These are phyloP conservation scores for Hypselothyrea guttata DNA, from an alignment of 2,888 invertebrate genomes.

Conservation along the genomic window DNA sequence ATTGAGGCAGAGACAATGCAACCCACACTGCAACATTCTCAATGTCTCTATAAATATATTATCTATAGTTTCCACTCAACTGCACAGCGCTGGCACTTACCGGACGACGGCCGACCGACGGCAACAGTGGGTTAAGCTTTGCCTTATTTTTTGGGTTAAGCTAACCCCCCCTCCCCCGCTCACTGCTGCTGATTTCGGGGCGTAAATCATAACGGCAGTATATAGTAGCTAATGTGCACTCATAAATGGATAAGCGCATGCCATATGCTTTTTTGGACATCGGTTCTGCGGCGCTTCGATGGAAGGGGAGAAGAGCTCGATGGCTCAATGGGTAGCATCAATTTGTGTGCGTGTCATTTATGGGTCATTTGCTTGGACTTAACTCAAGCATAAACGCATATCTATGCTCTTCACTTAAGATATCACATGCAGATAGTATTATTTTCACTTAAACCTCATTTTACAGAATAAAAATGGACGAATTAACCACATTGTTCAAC, in stretches of 20 bases:
- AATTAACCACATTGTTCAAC: too few species aligned
- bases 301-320: neutral
- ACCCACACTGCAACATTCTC: conserved; percentile 41
- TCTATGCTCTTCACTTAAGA: neutral
- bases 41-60: conserved; percentile 70
- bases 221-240: conserved; percentile 69
- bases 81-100: conserved; percentile 79
- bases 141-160: neutral
- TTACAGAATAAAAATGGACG: neutral
- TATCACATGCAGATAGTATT: too few species aligned
- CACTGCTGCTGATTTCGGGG: conserved; percentile 19
- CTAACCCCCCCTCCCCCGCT: neutral
- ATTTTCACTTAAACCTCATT: too few species aligned
- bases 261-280: conserved; percentile 47
- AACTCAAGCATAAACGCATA: conserved; percentile 6
- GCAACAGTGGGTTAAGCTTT: conserved; percentile 1
- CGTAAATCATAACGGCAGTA: conserved; percentile 78
- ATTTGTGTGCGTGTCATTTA: conserved; percentile 59
- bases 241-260: conserved; percentile 73
- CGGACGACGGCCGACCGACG: conserved; percentile 52
- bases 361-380: conserved; percentile 61
- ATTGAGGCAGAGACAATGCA: conserved; percentile 47
- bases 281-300: conserved; percentile 6
- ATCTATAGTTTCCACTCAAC: conserved; percentile 82
- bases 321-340: conserved; percentile 12